These are phyloP conservation scores for Hypothenemus hampei DNA, from an alignment of 1,140 invertebrate genomes.

Conservation along the genomic window DNA sequence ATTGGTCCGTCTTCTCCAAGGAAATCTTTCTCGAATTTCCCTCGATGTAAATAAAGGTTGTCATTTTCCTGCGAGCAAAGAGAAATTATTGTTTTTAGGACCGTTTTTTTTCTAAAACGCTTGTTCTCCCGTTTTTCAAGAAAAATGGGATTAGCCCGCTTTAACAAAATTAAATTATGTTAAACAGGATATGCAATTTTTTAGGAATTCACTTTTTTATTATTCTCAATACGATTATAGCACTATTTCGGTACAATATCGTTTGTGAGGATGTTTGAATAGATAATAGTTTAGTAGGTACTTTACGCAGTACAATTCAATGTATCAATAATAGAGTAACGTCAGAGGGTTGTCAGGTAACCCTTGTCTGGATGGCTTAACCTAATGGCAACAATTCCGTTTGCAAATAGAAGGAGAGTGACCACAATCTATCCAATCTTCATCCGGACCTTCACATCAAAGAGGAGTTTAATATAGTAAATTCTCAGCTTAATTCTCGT, in stretches of 20 bases:
- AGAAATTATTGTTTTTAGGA: conserved; percentile 39
- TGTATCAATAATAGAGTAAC: too few relatives aligned
- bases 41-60: conserved; percentile 45
- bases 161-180: conserved; percentile 29
- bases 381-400: conserved; percentile 22
- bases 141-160: conserved; percentile 29
- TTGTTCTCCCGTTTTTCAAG: conserved; percentile 11
- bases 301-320: too few relatives aligned
- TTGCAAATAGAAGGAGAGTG: conserved; percentile 18
- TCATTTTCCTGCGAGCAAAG: conserved; percentile 41
- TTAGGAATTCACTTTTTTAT: too few relatives aligned
- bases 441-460: conserved; percentile 17
- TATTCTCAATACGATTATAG: too few relatives aligned
- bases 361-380: too few relatives aligned
- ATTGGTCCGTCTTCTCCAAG: conserved; percentile 38
- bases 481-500: conserved; percentile 9
- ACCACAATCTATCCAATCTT: conserved; percentile 20
- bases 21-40: conserved; percentile 45
- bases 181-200: conserved; percentile 20
- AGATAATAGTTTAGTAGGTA: too few relatives aligned
- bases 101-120: conserved; percentile 26
- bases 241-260: too few relatives aligned
- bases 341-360: too few relatives aligned
- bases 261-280: too few relatives aligned
- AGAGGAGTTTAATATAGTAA: conserved; percentile 12